These are phyloP conservation scores for Cynoglossus semilaevis DNA, from an alignment of 2,113 vertebrate species.

Conservation along the genomic window DNA sequence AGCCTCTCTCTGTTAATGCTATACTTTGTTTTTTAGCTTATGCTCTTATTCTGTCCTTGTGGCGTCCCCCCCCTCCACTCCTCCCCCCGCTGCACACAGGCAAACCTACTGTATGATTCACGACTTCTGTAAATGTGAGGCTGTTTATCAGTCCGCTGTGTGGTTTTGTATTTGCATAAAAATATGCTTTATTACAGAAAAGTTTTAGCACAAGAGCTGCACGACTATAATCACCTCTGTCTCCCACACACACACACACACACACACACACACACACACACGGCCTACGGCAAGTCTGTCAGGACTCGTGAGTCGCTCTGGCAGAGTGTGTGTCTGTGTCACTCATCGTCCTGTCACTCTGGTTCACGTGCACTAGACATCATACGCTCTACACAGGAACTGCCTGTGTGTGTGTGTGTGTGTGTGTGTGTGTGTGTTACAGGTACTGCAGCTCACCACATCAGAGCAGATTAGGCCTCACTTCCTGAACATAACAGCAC, in stretches of 20 bases:
- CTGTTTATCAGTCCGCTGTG: conserved; percentile 12
- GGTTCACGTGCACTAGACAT: conserved; percentile 25
- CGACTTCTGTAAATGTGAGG: not conserved
- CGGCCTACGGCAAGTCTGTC: conserved; percentile 46
- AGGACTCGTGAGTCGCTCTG: conserved; percentile 36
- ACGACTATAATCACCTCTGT: conserved; percentile 31
- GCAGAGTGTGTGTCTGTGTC: conserved; percentile 27
- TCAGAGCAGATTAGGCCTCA: conserved; percentile 41
- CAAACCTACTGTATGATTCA: conserved; percentile 2
- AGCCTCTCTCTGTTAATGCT: conserved; percentile 35
- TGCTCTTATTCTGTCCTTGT: conserved; percentile 16
- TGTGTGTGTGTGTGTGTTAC: conserved; percentile 36
- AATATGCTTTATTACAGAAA: conserved; percentile 14
- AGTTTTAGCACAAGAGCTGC: conserved; percentile 19
- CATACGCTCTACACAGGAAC: conserved; percentile 59
- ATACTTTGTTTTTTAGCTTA: conserved; percentile 38
- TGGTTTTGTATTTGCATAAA: conserved; percentile 25
- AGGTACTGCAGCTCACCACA: conserved; percentile 60
- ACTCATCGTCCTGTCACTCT: conserved; percentile 41
- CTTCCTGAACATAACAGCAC: conserved; percentile 56
- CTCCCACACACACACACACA: conserved; percentile 14
- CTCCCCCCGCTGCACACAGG: not conserved
- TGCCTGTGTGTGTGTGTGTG: conserved; percentile 24
- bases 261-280: conserved; percentile 5
- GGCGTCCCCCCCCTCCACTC: not conserved